Evolutionary conservation across 2,888 invertebrate species (phyloP), one percentile per base, ranked within the genome.

Genomic region (Therioaphis trifolii): DNA sequence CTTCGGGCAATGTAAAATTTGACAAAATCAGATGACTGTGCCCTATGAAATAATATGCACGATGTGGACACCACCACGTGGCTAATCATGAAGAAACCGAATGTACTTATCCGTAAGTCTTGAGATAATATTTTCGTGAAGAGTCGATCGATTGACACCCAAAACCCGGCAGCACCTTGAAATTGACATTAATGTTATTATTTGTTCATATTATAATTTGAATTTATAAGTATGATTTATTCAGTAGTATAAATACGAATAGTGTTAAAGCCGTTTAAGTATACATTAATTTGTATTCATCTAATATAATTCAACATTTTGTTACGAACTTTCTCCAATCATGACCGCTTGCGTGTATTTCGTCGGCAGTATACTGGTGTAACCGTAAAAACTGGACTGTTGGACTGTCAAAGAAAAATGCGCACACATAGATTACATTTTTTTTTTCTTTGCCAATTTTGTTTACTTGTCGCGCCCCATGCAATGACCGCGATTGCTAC

Each of bases 331-430:
- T 91, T 97, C 97, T 85, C 97, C 97, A 7, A 95, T 94, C 97
- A 97, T 97, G 1, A 97, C 96, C 49, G 97, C 96, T 89, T 97
- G 96, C 0, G 96, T 97, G 87, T 96, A 97, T 86, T 94, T 90
- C 85, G 94, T 93, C 29, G 97, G 97, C 85, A 97, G 90, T 93
- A 96, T 96, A 85, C 96, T 96, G 1, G 96, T 95, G 88, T 96
- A 96, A 3, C 97, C 97, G 88, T 97, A 97, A 89, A 96, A 97
- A 88, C 96, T 96, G 0, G 96, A 96, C 88, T 97, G 97, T 89
- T 97, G 97, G 84, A 97, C 94, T 91, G 87, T 66, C 88, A 88
- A 84, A 87, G 86, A 86, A 85, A 79, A 84, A 84, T 18, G 71
- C 27, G 63, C 5, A 80, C 69, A 68, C 55, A 68, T 40, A 75